Evolutionary conservation across 37 sponge, comb jelly and placozoan genomes (phyloP).

Genomic region (Aplysina aerophoba): DNA sequence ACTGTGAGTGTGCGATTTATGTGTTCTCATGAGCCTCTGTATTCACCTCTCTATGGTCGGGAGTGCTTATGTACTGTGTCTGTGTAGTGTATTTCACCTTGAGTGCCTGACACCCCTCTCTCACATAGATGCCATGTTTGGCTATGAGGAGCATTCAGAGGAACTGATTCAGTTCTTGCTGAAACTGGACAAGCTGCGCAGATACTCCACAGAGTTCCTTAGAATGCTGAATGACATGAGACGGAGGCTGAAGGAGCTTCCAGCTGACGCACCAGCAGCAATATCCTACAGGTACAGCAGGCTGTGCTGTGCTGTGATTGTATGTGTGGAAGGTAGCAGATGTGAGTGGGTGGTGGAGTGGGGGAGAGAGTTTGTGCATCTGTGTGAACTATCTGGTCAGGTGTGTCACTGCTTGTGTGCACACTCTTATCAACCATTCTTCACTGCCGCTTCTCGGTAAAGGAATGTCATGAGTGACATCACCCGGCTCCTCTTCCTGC

Average conservation of each 20-base stretch:
- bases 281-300: constrained; percentile 66
- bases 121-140: constrained; percentile 13
- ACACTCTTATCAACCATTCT: neutral
- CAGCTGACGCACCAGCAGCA: constrained; percentile 60
- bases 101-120: neutral
- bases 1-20: neutral
- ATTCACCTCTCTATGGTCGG: no score
- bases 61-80: neutral
- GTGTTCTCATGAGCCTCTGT: no score
- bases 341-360: no score
- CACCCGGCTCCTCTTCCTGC: constrained; percentile 85
- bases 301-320: neutral
- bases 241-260: constrained; percentile 75
- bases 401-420: no score
- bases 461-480: constrained; percentile 88
- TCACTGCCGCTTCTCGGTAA: neutral
- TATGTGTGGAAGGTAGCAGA: neutral
- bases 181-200: constrained; percentile 65
- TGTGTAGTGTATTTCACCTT: neutral
- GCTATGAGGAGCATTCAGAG: constrained; percentile 49
- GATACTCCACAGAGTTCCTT: constrained; percentile 69
- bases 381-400: no score
- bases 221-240: constrained; percentile 93
- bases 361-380: no score
- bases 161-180: constrained; percentile 47